phyloP scores from a whole-genome alignment of 2,888 invertebrate species.

The Drosophila aldrichi region DNA sequence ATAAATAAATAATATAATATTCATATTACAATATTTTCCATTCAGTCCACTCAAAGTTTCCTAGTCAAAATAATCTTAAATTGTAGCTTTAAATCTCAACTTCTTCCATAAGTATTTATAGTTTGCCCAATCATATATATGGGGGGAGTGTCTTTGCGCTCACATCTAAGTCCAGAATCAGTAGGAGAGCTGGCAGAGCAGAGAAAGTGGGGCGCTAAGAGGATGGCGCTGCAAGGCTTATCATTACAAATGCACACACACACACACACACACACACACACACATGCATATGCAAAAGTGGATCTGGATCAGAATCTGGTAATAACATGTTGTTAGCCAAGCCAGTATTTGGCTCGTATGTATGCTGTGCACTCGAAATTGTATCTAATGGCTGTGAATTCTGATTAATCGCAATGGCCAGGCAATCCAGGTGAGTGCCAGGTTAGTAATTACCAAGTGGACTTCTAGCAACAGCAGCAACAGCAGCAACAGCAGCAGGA shows the following conservation, averaged over 20 bases:
- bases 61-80: neutral
- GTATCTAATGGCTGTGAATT: slow-evolving; percentile 58
- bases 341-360: slow-evolving; percentile 3
- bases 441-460: slow-evolving; percentile 36
- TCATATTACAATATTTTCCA: no score
- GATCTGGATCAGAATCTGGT: slow-evolving; percentile 37
- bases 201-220: slow-evolving; percentile 52
- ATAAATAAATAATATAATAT: no score
- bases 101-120: neutral
- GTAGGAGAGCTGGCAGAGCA: slow-evolving; percentile 42
- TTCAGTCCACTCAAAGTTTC: neutral
- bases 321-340: slow-evolving; percentile 49
- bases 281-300: slow-evolving; percentile 43
- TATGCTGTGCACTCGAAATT: slow-evolving; percentile 33
- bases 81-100: neutral
- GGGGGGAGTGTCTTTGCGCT: slow-evolving; percentile 27
- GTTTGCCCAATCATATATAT: neutral
- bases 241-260: slow-evolving; percentile 41
- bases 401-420: slow-evolving; percentile 61
- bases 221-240: slow-evolving; percentile 32
- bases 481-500: slow-evolving; percentile 23
- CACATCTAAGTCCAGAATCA: slow-evolving; percentile 3
- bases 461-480: slow-evolving; percentile 1
- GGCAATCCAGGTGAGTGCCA: slow-evolving; percentile 33
- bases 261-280: neutral